A percentile compares a stretch with the other conserved stretches of the same genome.
Conservation (phyloP, 2,113 vertebrate genomes). For the Bujurquina vittata region DNA sequence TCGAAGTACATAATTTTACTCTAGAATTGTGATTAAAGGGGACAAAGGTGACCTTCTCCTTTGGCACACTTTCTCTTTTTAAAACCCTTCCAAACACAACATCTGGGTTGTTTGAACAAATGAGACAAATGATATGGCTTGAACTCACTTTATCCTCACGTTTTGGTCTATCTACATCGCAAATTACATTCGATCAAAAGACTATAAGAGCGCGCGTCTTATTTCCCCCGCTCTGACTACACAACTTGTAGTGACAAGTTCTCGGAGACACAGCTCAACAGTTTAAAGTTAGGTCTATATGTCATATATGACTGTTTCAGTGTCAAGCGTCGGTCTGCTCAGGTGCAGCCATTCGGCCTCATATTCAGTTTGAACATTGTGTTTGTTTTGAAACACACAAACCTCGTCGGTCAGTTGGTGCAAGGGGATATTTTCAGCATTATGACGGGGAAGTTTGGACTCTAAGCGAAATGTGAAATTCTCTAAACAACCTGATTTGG, state of each 20-base stretch:
- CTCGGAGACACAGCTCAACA: constrained; percentile 25
- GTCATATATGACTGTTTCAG: constrained; percentile 53
- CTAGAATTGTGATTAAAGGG: not conserved
- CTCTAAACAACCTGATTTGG: not conserved
- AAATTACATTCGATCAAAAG: not conserved
- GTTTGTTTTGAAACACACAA: constrained; percentile 7
- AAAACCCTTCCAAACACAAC: not conserved
- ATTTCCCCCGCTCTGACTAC: not conserved
- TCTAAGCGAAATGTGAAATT: not conserved
- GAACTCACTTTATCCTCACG: not conserved
- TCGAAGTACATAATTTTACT: not conserved
- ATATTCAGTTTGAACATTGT: constrained; percentile 16
- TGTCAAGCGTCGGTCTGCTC: constrained; percentile 27
- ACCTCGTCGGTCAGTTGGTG: not conserved
- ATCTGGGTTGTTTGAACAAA: not conserved
- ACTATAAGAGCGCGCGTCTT: not conserved
- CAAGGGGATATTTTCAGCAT: not conserved
- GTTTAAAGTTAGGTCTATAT: constrained; percentile 36
- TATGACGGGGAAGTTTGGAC: not conserved
- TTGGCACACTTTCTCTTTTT: not conserved
- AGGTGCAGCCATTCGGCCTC: constrained; percentile 3
- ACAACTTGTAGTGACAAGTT: not conserved
- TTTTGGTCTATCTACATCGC: not conserved
- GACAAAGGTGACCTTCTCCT: not conserved
- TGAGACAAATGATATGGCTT: not conserved